These are phyloP conservation scores for Microcebus ravelobensis DNA, from an alignment of 2,113 vertebrate species.

Conservation along the genomic window DNA sequence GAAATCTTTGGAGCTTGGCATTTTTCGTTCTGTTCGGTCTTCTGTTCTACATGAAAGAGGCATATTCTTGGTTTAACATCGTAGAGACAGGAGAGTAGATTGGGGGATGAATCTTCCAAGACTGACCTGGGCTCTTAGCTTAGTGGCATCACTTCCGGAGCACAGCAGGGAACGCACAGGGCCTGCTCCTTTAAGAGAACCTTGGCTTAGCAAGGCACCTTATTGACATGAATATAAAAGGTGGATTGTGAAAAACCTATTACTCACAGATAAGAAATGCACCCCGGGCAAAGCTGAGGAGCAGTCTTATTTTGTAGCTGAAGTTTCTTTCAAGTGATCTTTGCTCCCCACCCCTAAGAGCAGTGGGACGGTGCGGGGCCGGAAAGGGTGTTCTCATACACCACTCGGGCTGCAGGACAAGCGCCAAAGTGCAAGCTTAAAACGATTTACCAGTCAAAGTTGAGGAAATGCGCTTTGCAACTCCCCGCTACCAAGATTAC, in stretches of 20 bases:
- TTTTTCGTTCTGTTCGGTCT: not conserved
- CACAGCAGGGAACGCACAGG: constrained; percentile 45
- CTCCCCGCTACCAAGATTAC: constrained; percentile 70
- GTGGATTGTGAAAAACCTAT: constrained; percentile 86
- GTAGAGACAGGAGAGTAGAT: not conserved
- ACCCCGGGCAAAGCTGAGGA: constrained; percentile 81
- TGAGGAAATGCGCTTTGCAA: constrained; percentile 66
- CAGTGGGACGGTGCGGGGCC: not conserved
- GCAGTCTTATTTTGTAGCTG: constrained; percentile 75
- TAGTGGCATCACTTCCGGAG: not conserved
- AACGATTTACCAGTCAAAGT: constrained; percentile 74
- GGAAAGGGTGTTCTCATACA: constrained; percentile 50
- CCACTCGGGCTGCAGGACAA: constrained; percentile 37
- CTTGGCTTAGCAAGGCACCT: constrained; percentile 79
- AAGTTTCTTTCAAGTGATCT: constrained; percentile 65
- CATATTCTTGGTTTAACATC: not conserved
- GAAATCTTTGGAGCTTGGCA: not conserved
- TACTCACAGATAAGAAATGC: constrained; percentile 86
- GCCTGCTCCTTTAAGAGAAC: constrained; percentile 85
- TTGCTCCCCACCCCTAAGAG: not conserved
- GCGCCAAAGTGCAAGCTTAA: constrained; percentile 57
- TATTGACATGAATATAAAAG: constrained; percentile 83
- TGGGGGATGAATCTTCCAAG: not conserved
- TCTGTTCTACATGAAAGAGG: not conserved
- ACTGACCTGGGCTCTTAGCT: not conserved